Base-by-base conservation (phyloP, 2,888 invertebrate species). In the Drosophila neonasuta region DNA sequence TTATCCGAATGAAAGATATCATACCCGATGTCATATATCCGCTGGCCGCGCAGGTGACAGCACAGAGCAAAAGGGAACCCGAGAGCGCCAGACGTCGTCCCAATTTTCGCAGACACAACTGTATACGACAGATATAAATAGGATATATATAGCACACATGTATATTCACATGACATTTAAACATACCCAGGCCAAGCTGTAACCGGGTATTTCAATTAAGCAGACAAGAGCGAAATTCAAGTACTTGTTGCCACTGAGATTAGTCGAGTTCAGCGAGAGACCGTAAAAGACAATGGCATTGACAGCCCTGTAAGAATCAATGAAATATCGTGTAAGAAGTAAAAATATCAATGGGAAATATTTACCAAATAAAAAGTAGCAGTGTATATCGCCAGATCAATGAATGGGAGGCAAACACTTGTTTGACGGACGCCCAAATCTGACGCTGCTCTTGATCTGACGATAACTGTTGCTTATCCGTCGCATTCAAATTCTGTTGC, bases 231-330 rank as follows among this genome's bases (percentile, higher is more conserved):
- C 91, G 85, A 94, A 95, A 89, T 94, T 95, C 1, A 93, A 67
- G 86, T 94, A 94, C 88, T 94, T 94, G 84, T 94, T 93, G 10
- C 94, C 94, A 61, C 93, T 93, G 65, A 95, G 91, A 51, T 92
- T 93, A 0, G 93, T 94, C 0, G 94, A 92, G 86, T 94, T 94
- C 24, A 95, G 89, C 0, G 94, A 94, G 30, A 95, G 90, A 1
- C 95, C 95, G 80, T 94, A 95, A 80, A 93, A 95, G 3, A 95
- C 93, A 66, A 94, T 93, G 0, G 94, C 93, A 83, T 93, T 94
- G 2, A 94, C 92, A 20, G 92, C 92, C 94, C 90, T 90, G 20
- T 10, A 46, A 46, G 7, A 60, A 44, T 6, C 6, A 2, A 4
- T 24, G 1, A 24, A 8, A 52, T 41, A 2, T 15, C 11, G 2